Percentiles rank a stretch among this genome's conserved stretches.
Evolutionary conservation across 2,113 vertebrate species (phyloP).

Genomic region (Riparia riparia): DNA sequence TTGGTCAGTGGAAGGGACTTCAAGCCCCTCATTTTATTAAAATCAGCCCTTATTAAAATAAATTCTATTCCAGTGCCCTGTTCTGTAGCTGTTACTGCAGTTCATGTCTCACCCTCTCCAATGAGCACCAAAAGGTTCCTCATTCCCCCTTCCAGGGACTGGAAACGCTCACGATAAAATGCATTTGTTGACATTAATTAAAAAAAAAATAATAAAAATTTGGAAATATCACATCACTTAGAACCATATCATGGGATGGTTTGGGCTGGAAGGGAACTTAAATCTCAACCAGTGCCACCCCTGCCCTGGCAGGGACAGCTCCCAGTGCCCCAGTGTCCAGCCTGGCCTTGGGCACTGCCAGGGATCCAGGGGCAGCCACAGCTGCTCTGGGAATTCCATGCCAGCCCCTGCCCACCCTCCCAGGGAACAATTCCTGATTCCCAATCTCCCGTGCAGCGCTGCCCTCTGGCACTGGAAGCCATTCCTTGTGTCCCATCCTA

Average conservation of each 20-base stretch:
- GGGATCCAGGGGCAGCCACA: not conserved
- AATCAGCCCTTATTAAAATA: not conserved
- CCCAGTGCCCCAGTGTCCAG: not conserved
- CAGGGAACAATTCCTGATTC: not conserved
- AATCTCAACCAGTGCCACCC: accelerated
- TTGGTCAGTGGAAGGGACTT: not conserved
- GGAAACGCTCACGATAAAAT: not conserved
- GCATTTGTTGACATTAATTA: not conserved
- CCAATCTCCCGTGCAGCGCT: not conserved
- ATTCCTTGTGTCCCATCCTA: not conserved
- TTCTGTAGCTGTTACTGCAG: not conserved
- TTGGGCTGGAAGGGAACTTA: not conserved
- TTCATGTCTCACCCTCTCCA: not conserved
- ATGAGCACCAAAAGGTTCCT: not conserved
- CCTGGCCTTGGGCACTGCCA: not conserved
- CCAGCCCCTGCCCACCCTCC: not conserved
- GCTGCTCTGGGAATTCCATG: not conserved
- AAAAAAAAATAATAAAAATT: not conserved
- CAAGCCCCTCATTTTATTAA: not conserved
- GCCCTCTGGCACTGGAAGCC: not conserved
- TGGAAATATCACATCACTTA: not conserved
- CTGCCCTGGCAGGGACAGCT: not conserved
- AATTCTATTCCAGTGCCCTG: not conserved
- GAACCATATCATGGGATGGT: not conserved
- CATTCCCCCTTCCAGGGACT: not conserved